Evolutionary conservation across 2,113 vertebrate genomes (phyloP).

Genomic region (Ciconia stormi): DNA sequence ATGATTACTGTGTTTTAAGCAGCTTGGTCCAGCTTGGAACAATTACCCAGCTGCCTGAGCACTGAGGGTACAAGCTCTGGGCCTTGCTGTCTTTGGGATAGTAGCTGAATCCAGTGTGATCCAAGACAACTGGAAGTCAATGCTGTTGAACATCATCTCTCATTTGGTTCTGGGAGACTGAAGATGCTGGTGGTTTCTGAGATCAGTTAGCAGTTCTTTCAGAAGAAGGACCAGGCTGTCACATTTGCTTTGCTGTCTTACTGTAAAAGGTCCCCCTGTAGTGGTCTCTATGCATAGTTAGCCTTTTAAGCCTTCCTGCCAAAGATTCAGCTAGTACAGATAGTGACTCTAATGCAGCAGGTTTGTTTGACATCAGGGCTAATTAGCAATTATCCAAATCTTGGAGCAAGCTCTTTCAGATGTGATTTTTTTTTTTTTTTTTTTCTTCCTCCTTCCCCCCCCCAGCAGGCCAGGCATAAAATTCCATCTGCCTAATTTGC

Average conservation of each 20-base stretch:
- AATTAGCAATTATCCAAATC: constrained; percentile 38
- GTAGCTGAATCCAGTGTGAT: neutral
- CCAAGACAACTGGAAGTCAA: neutral
- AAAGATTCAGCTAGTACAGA: neutral
- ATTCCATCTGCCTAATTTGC: constrained; percentile 41
- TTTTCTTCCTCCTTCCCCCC: too few species aligned
- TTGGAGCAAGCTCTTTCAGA: constrained; percentile 33
- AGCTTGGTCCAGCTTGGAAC: constrained; percentile 42
- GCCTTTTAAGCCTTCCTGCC: neutral
- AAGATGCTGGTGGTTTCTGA: neutral
- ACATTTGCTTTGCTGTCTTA: neutral
- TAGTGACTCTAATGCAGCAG: neutral
- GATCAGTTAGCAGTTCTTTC: neutral
- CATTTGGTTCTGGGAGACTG: neutral
- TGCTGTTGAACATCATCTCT: neutral
- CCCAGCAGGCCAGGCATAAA: neutral
- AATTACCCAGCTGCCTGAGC: constrained; percentile 1
- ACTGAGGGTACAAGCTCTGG: neutral
- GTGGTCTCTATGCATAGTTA: neutral
- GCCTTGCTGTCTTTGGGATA: neutral
- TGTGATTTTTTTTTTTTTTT: neutral
- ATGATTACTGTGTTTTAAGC: constrained; percentile 43
- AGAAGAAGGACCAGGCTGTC: neutral
- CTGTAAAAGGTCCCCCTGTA: neutral
- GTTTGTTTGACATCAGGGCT: constrained; percentile 33